Conservation (phyloP, 1,140 invertebrate genomes). For the Danaus melanippus region DNA sequence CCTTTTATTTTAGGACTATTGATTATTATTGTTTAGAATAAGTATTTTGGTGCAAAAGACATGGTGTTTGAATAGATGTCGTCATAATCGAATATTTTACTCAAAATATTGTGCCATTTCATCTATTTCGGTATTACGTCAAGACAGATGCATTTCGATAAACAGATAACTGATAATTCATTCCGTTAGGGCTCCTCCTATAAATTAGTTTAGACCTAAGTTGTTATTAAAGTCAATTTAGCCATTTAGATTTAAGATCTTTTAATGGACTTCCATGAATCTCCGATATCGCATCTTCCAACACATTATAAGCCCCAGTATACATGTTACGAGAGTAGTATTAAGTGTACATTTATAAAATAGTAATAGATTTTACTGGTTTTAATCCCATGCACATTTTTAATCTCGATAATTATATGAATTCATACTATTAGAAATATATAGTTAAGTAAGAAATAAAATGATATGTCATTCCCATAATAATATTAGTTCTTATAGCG, state of each 20-base stretch:
- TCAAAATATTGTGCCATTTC: conserved; percentile 49
- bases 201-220: conserved; percentile 28
- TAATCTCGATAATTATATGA: conserved; percentile 11
- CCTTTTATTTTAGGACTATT: conserved; percentile 18
- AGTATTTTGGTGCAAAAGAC: conserved; percentile 37
- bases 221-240: conserved; percentile 39
- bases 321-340: conserved; percentile 19
- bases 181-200: conserved; percentile 14
- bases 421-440: conserved; percentile 9
- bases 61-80: conserved; percentile 28
- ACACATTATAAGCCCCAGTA: conserved; percentile 37
- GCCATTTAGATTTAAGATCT: conserved; percentile 32
- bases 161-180: conserved; percentile 19
- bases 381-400: neutral
- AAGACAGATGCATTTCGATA: conserved; percentile 30
- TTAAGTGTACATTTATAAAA: conserved; percentile 6
- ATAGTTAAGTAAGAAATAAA: conserved; percentile 9
- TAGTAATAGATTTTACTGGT: no score
- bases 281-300: conserved; percentile 27
- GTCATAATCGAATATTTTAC: conserved; percentile 40
- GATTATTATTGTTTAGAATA: conserved; percentile 26
- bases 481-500: conserved; percentile 12
- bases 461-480: conserved; percentile 31
- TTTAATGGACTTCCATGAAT: conserved; percentile 29
- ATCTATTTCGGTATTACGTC: conserved; percentile 22